These are phyloP conservation scores for Bos indicus DNA, from an alignment of 2,113 vertebrate species.

Conservation along the genomic window DNA sequence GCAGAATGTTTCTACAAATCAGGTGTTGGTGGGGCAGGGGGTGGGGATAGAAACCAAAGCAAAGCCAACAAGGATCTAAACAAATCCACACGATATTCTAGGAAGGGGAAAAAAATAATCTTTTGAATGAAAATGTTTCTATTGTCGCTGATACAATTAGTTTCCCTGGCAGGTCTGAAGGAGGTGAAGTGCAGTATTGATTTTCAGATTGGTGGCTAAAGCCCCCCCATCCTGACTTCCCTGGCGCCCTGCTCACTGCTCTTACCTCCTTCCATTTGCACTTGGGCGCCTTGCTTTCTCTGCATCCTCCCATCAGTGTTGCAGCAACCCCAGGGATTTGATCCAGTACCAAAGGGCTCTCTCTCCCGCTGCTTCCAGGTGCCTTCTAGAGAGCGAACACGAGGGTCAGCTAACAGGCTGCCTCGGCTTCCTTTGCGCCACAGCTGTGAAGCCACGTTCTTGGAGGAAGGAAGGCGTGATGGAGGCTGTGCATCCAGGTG, in stretches of 20 bases:
- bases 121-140: neutral
- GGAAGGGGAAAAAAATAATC: neutral
- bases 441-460: neutral
- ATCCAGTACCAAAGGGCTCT: neutral
- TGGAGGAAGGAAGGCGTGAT: neutral
- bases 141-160: neutral
- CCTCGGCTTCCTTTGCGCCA: neutral
- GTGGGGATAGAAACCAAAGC: neutral
- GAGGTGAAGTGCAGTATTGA: neutral
- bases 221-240: neutral
- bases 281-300: neutral
- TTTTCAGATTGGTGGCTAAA: neutral
- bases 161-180: neutral
- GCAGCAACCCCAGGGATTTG: neutral
- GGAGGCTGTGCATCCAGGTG: accelerated
- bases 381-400: neutral
- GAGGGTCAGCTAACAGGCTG: neutral
- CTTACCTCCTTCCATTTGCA: neutral
- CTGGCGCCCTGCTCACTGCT: accelerated
- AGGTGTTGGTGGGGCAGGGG: neutral
- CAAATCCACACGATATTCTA: neutral
- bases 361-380: neutral
- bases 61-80: neutral
- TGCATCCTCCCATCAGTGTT: neutral
- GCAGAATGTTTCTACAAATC: neutral